Evolutionary conservation across 2,797 vertebrate species (phyloP), one percentile per base, ranked within the genome.

Genomic region (Apogon hyalosoma): DNA sequence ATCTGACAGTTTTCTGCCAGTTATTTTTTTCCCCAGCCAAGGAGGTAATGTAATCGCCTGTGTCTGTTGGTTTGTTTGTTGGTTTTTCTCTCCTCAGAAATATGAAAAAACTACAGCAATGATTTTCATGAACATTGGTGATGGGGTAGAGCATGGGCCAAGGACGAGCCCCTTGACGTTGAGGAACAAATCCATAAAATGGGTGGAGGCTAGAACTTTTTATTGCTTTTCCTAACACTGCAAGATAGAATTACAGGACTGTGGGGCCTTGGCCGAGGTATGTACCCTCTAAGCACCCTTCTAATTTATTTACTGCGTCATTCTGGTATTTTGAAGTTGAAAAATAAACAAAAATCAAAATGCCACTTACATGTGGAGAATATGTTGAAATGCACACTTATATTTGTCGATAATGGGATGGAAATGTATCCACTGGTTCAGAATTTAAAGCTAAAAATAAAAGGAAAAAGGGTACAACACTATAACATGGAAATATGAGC

Each of bases 1-100:
- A 33, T 77, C 55, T 84, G 78, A 88, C 80, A 80, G 70, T 76
- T 73, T 76, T 85, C 57, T 67, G 50, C 60, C 74, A 24, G 78
- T 67, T 82, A 83, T 79, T 81, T 82, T 36, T 36, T 36, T 36
- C 33, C 4, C 33, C 33, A 3, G 33, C 33, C 7, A 36, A 36
- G 33, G 33, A 36, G 33, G 33, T 36, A 36, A 36, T 10, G 9
- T 36, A 36, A 36, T 36, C 33, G 9, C 33, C 33, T 8, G 33
- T 10, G 33, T 36, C 33, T 36, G 33, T 36, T 31, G 28, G 5
- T 31, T 31, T 21, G 19, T 21, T 21, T 21, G 19, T 21, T 21
- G 3, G 19, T 21, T 21, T 36, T 36, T 36, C 33, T 36, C 33
- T 36, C 33, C 7, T 1, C 28, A 31, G 28, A 31, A 31, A 31